These are phyloP conservation scores for Brachionus sp. DNA, from an alignment of 1,140 invertebrate genomes.

Conservation along the genomic window DNA sequence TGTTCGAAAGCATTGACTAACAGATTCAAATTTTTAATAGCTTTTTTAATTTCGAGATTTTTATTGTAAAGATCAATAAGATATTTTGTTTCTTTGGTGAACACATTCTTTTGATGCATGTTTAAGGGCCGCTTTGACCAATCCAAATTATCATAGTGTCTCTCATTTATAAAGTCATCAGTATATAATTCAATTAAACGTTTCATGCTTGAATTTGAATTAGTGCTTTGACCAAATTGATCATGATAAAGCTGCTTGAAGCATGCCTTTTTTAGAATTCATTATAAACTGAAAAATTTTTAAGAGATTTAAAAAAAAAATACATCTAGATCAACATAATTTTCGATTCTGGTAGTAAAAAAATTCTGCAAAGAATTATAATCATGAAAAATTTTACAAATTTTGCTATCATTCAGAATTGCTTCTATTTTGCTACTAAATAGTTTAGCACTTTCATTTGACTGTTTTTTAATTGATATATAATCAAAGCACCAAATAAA, in stretches of 20 bases:
- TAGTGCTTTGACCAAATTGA: background rate
- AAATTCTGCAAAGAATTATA: background rate
- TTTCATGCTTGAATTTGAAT: background rate
- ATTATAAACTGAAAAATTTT: background rate
- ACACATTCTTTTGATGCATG: background rate
- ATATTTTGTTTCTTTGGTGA: slow-evolving; percentile 23
- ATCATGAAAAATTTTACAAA: background rate
- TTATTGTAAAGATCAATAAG: slow-evolving; percentile 3
- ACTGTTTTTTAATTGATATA: background rate
- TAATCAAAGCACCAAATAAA: slow-evolving; percentile 29
- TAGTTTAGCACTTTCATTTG: background rate
- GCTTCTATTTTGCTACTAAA: background rate
- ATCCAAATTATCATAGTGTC: background rate
- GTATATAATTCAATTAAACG: background rate
- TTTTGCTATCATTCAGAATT: background rate
- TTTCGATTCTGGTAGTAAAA: background rate
- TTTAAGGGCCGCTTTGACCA: background rate
- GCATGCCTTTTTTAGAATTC: background rate
- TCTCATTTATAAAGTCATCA: background rate
- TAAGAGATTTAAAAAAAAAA: background rate
- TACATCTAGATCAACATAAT: slow-evolving; percentile 26
- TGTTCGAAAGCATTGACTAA: background rate
- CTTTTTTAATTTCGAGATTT: background rate
- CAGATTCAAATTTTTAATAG: background rate
- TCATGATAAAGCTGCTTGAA: background rate